These are phyloP conservation scores for Syrmaticus mikado DNA, from an alignment of 2,113 vertebrate species.

Conservation along the genomic window DNA sequence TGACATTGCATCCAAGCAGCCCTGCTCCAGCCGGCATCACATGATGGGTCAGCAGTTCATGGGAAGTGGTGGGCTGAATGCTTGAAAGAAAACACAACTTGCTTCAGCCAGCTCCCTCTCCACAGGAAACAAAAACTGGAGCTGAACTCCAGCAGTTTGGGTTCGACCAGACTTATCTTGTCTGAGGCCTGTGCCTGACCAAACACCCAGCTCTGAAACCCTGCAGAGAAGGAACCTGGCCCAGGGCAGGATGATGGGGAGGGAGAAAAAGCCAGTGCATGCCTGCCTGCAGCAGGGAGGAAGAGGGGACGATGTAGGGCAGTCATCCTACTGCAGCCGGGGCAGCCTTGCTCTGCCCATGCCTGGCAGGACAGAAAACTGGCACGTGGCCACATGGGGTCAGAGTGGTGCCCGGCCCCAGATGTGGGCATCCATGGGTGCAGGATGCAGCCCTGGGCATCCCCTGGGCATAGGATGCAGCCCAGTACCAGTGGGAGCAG, in stretches of 20 bases:
- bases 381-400: not conserved
- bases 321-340: not conserved
- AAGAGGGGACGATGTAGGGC: not conserved
- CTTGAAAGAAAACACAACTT: not conserved
- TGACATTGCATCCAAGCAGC: rapidly evolving
- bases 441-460: not conserved
- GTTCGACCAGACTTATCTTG: not conserved
- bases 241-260: not conserved
- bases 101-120: conserved; percentile 31
- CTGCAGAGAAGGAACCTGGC: not conserved
- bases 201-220: not conserved
- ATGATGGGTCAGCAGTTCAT: conserved; percentile 41
- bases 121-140: conserved; percentile 51
- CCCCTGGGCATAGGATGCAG: not conserved
- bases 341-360: not conserved
- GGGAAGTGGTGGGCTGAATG: conserved; percentile 34
- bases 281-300: not conserved
- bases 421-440: not conserved
- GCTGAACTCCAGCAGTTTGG: conserved; percentile 8
- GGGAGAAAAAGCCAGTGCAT: too few relatives aligned
- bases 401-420: not conserved
- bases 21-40: not conserved
- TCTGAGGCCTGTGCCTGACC: not conserved
- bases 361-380: not conserved
- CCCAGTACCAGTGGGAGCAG: not conserved